Conservation (phyloP, 2,797 vertebrate genomes). For the Brachyrhaphis roseni region DNA sequence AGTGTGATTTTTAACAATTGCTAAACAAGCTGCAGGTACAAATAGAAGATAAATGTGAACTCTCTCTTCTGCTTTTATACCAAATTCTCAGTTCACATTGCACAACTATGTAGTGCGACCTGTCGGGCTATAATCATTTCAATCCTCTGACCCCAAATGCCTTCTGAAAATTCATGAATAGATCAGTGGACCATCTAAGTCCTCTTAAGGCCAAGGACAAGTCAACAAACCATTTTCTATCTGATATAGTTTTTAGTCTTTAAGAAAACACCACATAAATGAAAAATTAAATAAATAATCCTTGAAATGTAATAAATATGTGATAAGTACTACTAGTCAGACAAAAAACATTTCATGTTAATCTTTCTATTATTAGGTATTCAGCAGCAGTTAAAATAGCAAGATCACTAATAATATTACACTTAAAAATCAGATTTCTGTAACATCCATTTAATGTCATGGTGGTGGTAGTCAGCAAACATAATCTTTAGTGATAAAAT, state of each 20-base stretch:
- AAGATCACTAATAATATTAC: background rate
- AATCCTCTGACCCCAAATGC: background rate
- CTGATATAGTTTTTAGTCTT: background rate
- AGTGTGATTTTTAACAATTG: too few relatives aligned
- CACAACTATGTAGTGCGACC: background rate
- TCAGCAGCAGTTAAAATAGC: background rate
- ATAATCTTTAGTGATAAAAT: background rate
- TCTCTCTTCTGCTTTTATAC: background rate
- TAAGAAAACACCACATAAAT: background rate
- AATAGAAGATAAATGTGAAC: background rate
- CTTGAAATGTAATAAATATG: background rate
- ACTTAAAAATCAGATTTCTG: background rate
- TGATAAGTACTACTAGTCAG: background rate
- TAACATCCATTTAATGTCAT: too few relatives aligned
- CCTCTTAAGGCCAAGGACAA: background rate
- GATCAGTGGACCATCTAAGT: background rate
- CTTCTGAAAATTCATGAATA: background rate
- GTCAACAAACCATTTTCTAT: background rate
- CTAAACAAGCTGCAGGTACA: background rate
- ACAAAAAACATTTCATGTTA: background rate
- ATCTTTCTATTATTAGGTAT: background rate
- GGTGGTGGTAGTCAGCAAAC: background rate
- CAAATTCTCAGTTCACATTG: background rate
- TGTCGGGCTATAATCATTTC: background rate
- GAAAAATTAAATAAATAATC: background rate